Evolutionary conservation across 2,113 vertebrate genomes (phyloP).

Genomic region (western clawed frog (Xenopus tropicalis)): UCB_Xtro_10.0 CM004450.2:50605001-50605500

Average conservation of each 20-base stretch:
- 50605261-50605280: not conserved
- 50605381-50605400: not conserved
- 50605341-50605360: slow-evolving; percentile 3
- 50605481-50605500: too few relatives aligned
- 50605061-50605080: slow-evolving; percentile 75
- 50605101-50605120: slow-evolving; percentile 68
- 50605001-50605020: not conserved
- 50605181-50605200: slow-evolving; percentile 42
- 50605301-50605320: slow-evolving; percentile 23
- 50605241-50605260: slow-evolving; percentile 18
- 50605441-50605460: slow-evolving; percentile 20
- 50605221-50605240: slow-evolving; percentile 18
- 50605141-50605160: not conserved
- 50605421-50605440: slow-evolving; percentile 1
- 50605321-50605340: slow-evolving; percentile 24
- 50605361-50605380: not conserved
- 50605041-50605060: slow-evolving; percentile 74
- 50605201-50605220: slow-evolving; percentile 30
- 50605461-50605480: not conserved
- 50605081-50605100: slow-evolving; percentile 69
- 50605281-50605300: slow-evolving; percentile 8
- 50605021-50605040: slow-evolving; percentile 72
- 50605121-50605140: slow-evolving; percentile 68
- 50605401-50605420: not conserved
- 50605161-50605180: slow-evolving; percentile 40